Conservation (phyloP, 2,113 vertebrate species). For the Syngnathus floridae region DNA sequence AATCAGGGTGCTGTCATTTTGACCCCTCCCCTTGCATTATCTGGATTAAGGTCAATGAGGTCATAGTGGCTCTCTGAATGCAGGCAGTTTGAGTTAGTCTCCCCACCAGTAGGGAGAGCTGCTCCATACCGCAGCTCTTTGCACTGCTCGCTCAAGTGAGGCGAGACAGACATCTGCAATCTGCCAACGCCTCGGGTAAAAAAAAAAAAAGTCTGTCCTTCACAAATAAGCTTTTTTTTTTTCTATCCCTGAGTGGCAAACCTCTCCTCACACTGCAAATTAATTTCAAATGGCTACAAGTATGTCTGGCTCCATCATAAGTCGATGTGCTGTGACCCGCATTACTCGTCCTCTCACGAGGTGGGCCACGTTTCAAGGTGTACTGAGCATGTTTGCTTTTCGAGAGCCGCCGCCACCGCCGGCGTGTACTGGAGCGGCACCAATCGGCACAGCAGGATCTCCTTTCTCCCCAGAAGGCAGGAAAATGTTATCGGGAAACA, state of each 20-base stretch:
- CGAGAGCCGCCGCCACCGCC: conserved; percentile 15
- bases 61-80: conserved; percentile 14
- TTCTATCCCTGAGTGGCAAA: conserved; percentile 16
- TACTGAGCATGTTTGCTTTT: conserved; percentile 48
- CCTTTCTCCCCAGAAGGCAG: conserved; percentile 36
- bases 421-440: conserved; percentile 27
- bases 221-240: conserved; percentile 30
- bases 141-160: conserved; percentile 17
- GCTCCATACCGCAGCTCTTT: conserved; percentile 21
- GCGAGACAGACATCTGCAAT: conserved; percentile 55
- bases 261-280: conserved; percentile 24
- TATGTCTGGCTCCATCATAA: conserved; percentile 3
- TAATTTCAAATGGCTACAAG: conserved; percentile 8
- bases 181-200: conserved; percentile 47
- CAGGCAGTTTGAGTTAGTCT: conserved; percentile 52
- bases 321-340: conserved; percentile 44
- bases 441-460: conserved; percentile 56
- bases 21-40: conserved; percentile 25
- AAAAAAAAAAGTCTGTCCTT: conserved; percentile 22
- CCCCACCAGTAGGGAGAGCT: conserved; percentile 38
- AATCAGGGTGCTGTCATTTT: conserved; percentile 43
- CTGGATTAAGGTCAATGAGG: conserved; percentile 43
- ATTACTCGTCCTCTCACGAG: conserved; percentile 40
- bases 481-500: conserved; percentile 23
- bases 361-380: conserved; percentile 51